Conservation (phyloP, 2,888 invertebrate species). For the Spisula subtruncata region DNA sequence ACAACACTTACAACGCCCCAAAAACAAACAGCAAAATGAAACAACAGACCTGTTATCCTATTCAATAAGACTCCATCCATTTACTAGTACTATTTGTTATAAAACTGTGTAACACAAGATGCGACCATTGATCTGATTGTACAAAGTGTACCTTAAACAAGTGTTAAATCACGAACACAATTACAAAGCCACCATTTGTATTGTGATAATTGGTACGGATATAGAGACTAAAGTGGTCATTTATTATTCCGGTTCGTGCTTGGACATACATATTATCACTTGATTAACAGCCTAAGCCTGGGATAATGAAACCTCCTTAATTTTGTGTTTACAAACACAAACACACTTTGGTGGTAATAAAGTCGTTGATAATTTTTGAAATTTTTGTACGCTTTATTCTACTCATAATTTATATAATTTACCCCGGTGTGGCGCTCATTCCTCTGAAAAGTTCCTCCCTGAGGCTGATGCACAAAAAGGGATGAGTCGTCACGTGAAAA, state of each 20-base stretch:
- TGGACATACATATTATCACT: background rate
- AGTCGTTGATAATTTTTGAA: background rate
- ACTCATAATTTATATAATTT: background rate
- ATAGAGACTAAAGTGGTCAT: background rate
- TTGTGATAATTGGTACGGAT: background rate
- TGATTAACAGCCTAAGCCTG: background rate
- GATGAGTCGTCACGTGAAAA: no score
- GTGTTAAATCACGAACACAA: background rate
- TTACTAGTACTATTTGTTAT: background rate
- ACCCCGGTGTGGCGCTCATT: no score
- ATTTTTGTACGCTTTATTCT: background rate
- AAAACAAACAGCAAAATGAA: background rate
- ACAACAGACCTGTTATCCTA: background rate
- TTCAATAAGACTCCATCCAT: background rate
- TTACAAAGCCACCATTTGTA: background rate
- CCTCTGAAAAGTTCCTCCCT: no score
- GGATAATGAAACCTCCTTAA: background rate
- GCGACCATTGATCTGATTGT: background rate
- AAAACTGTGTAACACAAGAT: background rate
- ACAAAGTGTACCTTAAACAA: no score
- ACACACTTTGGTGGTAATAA: background rate
- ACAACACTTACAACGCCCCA: no score
- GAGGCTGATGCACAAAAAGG: no score
- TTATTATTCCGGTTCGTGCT: background rate
- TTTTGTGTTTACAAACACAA: background rate